Percentiles rank a stretch among this genome's conserved stretches.
Evolutionary conservation across 2,113 vertebrate species (phyloP).

Genomic region (Nibea coibor): DNA sequence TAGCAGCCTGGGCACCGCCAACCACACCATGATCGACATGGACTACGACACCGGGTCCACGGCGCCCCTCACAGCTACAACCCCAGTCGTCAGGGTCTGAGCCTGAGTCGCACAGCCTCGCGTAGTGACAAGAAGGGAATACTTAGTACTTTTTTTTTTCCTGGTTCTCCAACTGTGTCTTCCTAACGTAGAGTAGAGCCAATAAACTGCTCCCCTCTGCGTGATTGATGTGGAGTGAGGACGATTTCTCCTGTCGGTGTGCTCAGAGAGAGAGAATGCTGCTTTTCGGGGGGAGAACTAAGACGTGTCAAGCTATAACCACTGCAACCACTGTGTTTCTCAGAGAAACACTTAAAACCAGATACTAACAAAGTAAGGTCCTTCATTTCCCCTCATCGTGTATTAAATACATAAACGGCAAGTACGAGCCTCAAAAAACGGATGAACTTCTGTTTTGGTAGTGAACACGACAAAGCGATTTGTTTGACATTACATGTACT

Average conservation of each 20-base stretch:
- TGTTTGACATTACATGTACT: slow-evolving; percentile 65
- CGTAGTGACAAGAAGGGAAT: slow-evolving; percentile 30
- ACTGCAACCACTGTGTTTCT: slow-evolving; percentile 58
- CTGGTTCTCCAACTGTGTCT: slow-evolving; percentile 38
- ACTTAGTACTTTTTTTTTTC: not conserved
- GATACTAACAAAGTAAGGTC: slow-evolving; percentile 51
- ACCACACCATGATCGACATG: slow-evolving; percentile 85
- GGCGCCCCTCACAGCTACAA: slow-evolving; percentile 85
- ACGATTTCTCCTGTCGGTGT: slow-evolving; percentile 1
- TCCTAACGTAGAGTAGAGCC: slow-evolving; percentile 41
- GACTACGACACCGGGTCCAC: slow-evolving; percentile 89
- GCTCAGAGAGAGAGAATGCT: slow-evolving; percentile 35
- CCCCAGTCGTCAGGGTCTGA: slow-evolving; percentile 82
- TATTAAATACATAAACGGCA: slow-evolving; percentile 59
- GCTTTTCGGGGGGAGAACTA: slow-evolving; percentile 15
- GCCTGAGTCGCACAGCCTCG: not conserved
- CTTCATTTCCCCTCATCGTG: slow-evolving; percentile 46
- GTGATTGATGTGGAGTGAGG: slow-evolving; percentile 3
- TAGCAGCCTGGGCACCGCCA: slow-evolving; percentile 84
- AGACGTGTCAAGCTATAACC: slow-evolving; percentile 54
- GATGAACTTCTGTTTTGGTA: slow-evolving; percentile 29
- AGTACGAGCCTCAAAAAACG: slow-evolving; percentile 56
- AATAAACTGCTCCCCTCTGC: slow-evolving; percentile 13
- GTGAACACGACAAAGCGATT: slow-evolving; percentile 50
- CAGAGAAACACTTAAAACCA: slow-evolving; percentile 43